Evolutionary conservation across 2,113 vertebrate genomes (phyloP).

Genomic region (Apodemus speciosus): DNA sequence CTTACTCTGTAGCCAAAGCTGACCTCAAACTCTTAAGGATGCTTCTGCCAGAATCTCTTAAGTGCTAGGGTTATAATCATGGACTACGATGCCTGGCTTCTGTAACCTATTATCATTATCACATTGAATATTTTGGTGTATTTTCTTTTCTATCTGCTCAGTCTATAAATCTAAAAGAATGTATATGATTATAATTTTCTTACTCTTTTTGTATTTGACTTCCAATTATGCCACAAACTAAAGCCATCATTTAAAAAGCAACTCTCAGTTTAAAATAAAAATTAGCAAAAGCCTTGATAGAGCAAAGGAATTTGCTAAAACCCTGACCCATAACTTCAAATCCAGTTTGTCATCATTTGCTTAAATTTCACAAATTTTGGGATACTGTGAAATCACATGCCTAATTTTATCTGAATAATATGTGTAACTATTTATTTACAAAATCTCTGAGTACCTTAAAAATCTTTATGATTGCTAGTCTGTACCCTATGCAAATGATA

Average conservation of each 20-base stretch:
- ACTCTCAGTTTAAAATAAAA: conserved; percentile 44
- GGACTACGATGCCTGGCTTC: background rate
- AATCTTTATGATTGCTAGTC: background rate
- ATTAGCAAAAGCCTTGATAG: background rate
- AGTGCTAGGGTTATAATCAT: background rate
- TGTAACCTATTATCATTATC: background rate
- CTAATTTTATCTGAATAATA: background rate
- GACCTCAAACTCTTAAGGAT: background rate
- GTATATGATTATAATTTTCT: background rate
- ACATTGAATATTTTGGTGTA: background rate
- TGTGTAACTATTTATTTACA: conserved; percentile 7
- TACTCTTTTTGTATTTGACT: background rate
- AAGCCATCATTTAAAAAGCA: background rate
- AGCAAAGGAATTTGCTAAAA: background rate
- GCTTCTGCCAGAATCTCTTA: background rate
- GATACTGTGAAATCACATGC: background rate
- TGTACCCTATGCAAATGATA: background rate
- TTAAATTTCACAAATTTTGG: background rate
- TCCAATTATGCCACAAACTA: background rate
- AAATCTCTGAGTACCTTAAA: background rate
- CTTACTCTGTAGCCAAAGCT: background rate
- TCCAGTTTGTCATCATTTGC: background rate
- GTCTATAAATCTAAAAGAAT: background rate
- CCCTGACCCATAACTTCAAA: background rate
- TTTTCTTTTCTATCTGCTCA: conserved; percentile 25